Base-by-base conservation (phyloP, 2,113 vertebrate species). In the Hippocampus guttulatus region DNA sequence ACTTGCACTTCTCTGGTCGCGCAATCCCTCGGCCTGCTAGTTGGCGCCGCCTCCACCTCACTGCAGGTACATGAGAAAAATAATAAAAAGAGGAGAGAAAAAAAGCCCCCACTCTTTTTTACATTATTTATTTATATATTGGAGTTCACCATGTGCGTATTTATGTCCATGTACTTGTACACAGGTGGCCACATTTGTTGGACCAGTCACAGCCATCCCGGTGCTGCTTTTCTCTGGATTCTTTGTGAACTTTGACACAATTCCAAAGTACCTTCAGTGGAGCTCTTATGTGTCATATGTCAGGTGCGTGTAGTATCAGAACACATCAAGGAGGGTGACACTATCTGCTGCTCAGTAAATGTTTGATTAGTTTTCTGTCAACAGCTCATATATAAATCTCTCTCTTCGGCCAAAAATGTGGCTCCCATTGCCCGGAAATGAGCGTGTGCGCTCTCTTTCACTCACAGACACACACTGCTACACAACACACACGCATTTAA, bases 171-270 rank as follows among this genome's bases (percentile, higher is more conserved):
- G 23, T 49, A 9, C 62, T 4, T 41, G 5, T 67, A 45, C 57
- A 27, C 82, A 99, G 97, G 96, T 98, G 69, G 96, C 97, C 75
- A 98, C 96, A 3, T 99, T 98, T 47, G 92, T 98, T 75, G 97
- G 96, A 47, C 96, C 97, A 0, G 95, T 99, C 72, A 96, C 96
- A 10, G 94, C 96, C 58, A 95, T 99, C 73, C 96, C 96, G 0
- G 96, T 98, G 67, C 92, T 99, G 75, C 92, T 98, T n/a, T 97
- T 99, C 91, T 99, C 97, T 5, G 96, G 97, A 60, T 99, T 98
- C 92, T 99, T 98, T 5, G 95, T 99, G 75, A 98, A 95, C 87
- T 99, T 98, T 82, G 96, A 98, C 90, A 98, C 96, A 60, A 99
- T 99, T 77, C 97, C 97, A 64, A 96, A 93, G n/a, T 98, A 99